phyloP scores from a whole-genome alignment of 2,888 invertebrate species.

The Norana najaformis region DNA sequence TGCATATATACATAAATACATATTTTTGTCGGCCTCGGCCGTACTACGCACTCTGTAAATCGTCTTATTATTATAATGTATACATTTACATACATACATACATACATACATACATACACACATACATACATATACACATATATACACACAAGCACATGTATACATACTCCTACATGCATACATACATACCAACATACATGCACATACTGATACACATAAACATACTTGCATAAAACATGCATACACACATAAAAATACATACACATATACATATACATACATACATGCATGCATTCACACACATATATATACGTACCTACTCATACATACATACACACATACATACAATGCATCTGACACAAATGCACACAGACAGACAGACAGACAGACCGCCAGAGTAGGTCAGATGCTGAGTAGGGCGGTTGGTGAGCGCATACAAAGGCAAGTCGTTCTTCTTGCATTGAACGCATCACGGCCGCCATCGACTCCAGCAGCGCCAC shows the following conservation, averaged over 20 bases:
- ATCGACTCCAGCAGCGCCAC: neutral
- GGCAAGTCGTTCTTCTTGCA: neutral
- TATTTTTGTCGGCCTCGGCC: too few relatives aligned
- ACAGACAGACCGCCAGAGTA: neutral
- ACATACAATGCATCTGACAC: neutral
- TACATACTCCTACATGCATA: too few relatives aligned
- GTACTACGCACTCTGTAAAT: too few relatives aligned
- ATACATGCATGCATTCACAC: neutral
- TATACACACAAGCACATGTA: too few relatives aligned
- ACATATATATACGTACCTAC: neutral
- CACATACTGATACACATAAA: neutral
- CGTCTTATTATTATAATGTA: too few relatives aligned
- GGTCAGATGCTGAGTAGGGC: neutral
- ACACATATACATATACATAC: too few relatives aligned
- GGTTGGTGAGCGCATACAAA: neutral
- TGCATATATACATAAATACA: neutral
- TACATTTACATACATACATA: too few relatives aligned
- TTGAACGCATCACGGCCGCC: slow-evolving; percentile 21
- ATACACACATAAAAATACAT: neutral
- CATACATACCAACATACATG: too few relatives aligned
- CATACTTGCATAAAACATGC: too few relatives aligned
- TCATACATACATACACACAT: neutral
- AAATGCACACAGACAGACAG: neutral
- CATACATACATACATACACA: too few relatives aligned
- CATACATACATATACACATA: too few relatives aligned